phyloP scores from a whole-genome alignment of 2,888 invertebrate species.

The Latrodectus hesperus region DNA sequence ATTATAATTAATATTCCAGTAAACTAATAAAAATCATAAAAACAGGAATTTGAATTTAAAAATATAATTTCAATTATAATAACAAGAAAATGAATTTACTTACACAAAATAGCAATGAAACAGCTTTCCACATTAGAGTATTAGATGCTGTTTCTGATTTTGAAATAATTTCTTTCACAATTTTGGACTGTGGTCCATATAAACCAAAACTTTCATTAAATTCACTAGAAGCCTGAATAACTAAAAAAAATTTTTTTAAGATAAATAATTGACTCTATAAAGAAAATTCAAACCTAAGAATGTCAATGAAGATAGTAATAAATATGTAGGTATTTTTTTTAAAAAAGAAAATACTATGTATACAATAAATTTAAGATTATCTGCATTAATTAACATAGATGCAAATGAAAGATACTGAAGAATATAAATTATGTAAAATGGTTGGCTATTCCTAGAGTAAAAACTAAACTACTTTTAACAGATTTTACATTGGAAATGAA shows the following conservation, averaged over 20 bases:
- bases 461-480: too few species aligned
- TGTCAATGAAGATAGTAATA: background rate
- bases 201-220: constrained; percentile 43
- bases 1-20: background rate
- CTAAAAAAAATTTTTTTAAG: constrained; percentile 10
- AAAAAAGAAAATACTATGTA: background rate
- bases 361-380: background rate
- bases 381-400: too few species aligned
- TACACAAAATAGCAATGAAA: constrained; percentile 59
- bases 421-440: too few species aligned
- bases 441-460: too few species aligned
- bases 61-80: background rate
- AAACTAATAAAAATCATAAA: background rate
- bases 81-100: constrained; percentile 11
- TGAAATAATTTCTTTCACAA: constrained; percentile 32
- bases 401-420: too few species aligned
- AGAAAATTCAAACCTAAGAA: background rate
- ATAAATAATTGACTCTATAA: background rate
- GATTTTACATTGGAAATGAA: too few species aligned
- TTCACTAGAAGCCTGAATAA: constrained; percentile 29
- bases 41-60: background rate
- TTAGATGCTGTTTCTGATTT: constrained; percentile 3
- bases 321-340: background rate
- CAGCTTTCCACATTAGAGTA: constrained; percentile 16
- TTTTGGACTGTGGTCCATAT: constrained; percentile 50